Evolutionary conservation across 2,888 invertebrate species (phyloP).

Genomic region (Lapara coniferarum): DNA sequence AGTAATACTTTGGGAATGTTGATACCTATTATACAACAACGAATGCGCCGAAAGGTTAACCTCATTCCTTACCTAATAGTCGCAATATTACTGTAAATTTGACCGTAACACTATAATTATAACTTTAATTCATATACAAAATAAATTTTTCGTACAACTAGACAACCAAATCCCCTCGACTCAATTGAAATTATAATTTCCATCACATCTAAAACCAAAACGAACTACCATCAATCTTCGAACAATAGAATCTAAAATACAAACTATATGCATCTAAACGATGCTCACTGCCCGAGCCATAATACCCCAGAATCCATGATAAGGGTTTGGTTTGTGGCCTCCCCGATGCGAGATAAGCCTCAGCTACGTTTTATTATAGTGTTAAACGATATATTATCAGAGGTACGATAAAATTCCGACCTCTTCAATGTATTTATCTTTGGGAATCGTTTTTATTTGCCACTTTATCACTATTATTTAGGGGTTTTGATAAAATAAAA

Average conservation of each 20-base stretch:
- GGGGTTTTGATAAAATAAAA: conserved; percentile 66
- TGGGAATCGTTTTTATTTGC: conserved; percentile 70
- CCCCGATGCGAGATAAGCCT: conserved; percentile 59
- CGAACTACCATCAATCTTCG: conserved; percentile 10
- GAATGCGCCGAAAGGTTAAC: no score
- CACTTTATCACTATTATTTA: conserved; percentile 78
- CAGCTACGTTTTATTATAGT: conserved; percentile 59
- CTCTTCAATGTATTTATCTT: conserved; percentile 65
- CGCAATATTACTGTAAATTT: no score
- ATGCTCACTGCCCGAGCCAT: conserved; percentile 3
- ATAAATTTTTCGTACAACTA: not conserved
- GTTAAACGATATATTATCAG: conserved; percentile 77
- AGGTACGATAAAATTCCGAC: conserved; percentile 66
- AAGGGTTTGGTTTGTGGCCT: conserved; percentile 53
- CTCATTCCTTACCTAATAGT: no score
- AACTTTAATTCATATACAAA: not conserved
- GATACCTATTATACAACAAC: no score
- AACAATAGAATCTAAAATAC: conserved; percentile 16
- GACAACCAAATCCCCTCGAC: not conserved
- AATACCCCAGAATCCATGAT: conserved; percentile 39
- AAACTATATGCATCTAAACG: conserved; percentile 23
- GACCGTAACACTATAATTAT: not conserved
- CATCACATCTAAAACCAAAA: not conserved
- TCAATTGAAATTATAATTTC: not conserved
- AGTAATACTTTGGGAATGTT: no score